Evolutionary conservation across 2,888 invertebrate genomes (phyloP).

Genomic region (Parthenolecanium corni): DNA sequence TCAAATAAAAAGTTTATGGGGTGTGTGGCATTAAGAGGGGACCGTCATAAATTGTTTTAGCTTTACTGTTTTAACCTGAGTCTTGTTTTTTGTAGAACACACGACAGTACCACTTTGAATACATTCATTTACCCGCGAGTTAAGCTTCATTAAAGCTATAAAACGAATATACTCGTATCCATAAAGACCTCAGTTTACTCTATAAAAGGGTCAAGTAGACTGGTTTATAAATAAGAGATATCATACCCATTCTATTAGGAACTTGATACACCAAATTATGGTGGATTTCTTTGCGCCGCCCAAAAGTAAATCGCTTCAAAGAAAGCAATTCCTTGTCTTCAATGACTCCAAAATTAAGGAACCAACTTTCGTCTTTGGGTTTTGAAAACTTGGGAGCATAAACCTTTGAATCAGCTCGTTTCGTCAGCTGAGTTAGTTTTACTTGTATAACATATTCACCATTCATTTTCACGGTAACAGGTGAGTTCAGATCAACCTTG

Average conservation of each 20-base stretch:
- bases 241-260: slow-evolving; percentile 4
- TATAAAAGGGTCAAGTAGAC: too few species aligned
- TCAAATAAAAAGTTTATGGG: too few species aligned
- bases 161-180: too few species aligned
- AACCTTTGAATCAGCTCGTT: slow-evolving; percentile 49
- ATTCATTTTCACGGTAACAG: slow-evolving; percentile 41
- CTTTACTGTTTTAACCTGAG: too few species aligned
- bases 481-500: slow-evolving; percentile 2
- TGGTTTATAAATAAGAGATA: background rate
- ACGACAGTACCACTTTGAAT: too few species aligned
- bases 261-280: slow-evolving; percentile 19
- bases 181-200: too few species aligned
- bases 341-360: slow-evolving; percentile 67
- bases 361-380: slow-evolving; percentile 93
- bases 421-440: slow-evolving; percentile 44
- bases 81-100: too few species aligned
- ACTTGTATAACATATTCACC: slow-evolving; percentile 61
- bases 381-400: slow-evolving; percentile 78
- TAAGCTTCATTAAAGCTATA: too few species aligned
- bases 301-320: slow-evolving; percentile 51
- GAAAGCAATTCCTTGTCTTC: slow-evolving; percentile 63
- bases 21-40: too few species aligned
- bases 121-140: too few species aligned
- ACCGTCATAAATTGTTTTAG: too few species aligned
- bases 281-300: slow-evolving; percentile 35